These are phyloP conservation scores for Characodon lateralis DNA, from an alignment of 2,797 vertebrate genomes.

Conservation along the genomic window DNA sequence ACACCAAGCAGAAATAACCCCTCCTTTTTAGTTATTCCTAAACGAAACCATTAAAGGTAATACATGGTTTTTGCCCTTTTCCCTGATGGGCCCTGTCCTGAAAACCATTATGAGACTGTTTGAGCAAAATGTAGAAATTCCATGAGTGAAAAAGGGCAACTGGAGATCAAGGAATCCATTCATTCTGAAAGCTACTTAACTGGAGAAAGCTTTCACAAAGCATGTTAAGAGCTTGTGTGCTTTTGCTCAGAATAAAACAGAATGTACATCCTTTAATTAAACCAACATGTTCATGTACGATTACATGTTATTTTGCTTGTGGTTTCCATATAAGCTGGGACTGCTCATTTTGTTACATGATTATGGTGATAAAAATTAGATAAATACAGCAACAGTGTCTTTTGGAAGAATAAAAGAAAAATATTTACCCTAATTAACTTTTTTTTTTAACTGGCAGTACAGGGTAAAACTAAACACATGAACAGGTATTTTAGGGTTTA, in stretches of 20 bases:
- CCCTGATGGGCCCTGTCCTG: conserved; percentile 13
- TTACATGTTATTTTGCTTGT: neutral
- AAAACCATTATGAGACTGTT: conserved; percentile 42
- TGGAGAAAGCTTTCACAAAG: neutral
- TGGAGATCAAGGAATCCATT: conserved; percentile 26
- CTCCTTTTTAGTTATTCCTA: conserved; percentile 30
- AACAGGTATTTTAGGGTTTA: neutral
- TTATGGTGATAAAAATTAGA: neutral
- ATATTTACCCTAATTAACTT: neutral
- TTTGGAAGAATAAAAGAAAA: neutral
- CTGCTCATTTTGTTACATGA: neutral
- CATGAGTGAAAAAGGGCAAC: conserved; percentile 35
- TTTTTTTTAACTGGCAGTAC: neutral
- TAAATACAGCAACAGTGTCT: neutral
- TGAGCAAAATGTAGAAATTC: conserved; percentile 29
- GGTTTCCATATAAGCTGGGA: neutral
- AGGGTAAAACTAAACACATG: neutral
- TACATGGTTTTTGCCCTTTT: conserved; percentile 43
- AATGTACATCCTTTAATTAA: neutral
- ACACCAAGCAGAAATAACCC: conserved; percentile 25
- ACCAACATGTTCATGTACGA: neutral
- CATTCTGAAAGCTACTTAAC: conserved; percentile 10
- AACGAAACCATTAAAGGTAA: conserved; percentile 39
- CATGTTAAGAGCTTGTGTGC: neutral
- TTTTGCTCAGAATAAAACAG: neutral